These are phyloP conservation scores for Anisognathus igniventris DNA, from an alignment of 2,797 vertebrate genomes.

Conservation along the genomic window DNA sequence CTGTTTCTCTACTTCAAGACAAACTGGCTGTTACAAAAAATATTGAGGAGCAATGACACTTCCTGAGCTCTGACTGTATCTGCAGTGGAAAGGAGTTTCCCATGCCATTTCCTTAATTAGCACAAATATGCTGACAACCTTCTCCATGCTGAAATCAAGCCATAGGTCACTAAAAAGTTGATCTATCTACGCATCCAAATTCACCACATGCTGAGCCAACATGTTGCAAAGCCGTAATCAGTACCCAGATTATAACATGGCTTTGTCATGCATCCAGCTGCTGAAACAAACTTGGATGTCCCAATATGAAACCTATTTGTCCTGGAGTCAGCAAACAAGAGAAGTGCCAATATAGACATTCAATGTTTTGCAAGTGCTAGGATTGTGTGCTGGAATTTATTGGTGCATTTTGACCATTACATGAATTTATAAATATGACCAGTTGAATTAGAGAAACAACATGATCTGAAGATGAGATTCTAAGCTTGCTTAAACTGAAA, in stretches of 20 bases:
- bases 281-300: constrained; percentile 58
- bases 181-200: background rate
- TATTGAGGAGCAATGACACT: background rate
- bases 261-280: constrained; percentile 47
- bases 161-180: constrained; percentile 48
- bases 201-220: constrained; percentile 32
- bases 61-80: background rate
- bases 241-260: constrained; percentile 37
- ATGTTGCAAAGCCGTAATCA: constrained; percentile 27
- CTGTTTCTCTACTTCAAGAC: background rate
- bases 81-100: constrained; percentile 39
- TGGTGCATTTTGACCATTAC: background rate
- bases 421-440: background rate
- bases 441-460: background rate
- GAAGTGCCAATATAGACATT: constrained; percentile 24
- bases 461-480: background rate
- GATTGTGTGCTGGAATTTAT: background rate
- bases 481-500: background rate
- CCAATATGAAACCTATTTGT: constrained; percentile 48
- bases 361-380: background rate
- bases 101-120: constrained; percentile 11
- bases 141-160: constrained; percentile 34
- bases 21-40: background rate
- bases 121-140: constrained; percentile 44
- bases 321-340: constrained; percentile 35